Evolutionary conservation across 1,140 invertebrate species (phyloP).

Genomic region (Pygmarrhopalites habei): DNA sequence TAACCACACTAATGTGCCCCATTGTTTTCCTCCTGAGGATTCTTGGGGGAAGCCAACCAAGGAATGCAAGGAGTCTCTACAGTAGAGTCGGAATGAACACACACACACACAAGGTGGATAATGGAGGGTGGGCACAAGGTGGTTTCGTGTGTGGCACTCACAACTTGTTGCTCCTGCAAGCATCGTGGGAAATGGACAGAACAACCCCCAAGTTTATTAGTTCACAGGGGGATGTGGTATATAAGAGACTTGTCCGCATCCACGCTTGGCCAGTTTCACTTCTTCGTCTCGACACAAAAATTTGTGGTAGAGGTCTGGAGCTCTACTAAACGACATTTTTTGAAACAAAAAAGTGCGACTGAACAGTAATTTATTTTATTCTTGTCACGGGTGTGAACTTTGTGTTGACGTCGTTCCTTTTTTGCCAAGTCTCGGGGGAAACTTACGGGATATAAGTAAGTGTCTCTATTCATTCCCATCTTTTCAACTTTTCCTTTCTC

Average conservation of each 20-base stretch:
- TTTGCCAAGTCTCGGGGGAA: background rate
- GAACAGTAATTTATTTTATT: constrained; percentile 8
- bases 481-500: no score
- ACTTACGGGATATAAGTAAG: constrained; percentile 4
- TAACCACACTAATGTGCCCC: no score
- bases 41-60: no score
- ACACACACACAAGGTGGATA: no score
- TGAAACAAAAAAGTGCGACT: background rate
- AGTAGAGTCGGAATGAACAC: no score
- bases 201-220: background rate
- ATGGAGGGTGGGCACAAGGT: no score
- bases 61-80: no score
- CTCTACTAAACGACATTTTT: background rate
- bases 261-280: constrained; percentile 14
- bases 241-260: constrained; percentile 7
- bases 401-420: background rate
- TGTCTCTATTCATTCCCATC: background rate
- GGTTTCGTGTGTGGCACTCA: no score
- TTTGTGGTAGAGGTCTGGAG: constrained; percentile 6
- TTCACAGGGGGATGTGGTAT: constrained; percentile 7
- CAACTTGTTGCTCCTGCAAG: no score
- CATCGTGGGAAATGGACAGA: background rate
- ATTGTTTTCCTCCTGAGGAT: no score
- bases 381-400: background rate
- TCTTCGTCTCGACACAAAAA: background rate